Evolutionary conservation across 2,888 invertebrate species (phyloP), one percentile per base, ranked within the genome.

Genomic region (Bombyx huttoni): DNA sequence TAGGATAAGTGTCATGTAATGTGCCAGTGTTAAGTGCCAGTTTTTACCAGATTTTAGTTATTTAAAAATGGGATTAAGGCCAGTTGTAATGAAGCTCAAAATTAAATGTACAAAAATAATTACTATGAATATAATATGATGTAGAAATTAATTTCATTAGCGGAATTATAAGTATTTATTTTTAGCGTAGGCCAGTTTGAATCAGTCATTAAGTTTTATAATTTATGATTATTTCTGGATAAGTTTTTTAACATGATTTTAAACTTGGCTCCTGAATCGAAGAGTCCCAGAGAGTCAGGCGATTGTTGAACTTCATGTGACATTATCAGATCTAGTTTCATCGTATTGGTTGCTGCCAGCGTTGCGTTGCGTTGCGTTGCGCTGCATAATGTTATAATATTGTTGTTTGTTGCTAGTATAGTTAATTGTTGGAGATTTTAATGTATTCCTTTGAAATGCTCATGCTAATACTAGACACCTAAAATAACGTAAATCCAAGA

Each of bases 61-160:
- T 67, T 69, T 52, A 58, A 67, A 57, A 65, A 74, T 78, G 82
- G 86, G 86, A 84, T 81, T 63, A 68, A 68, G 87, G 87, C 87
- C 87, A 87, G 87, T 87, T 68, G 61, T 75, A 70, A 70, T 61
- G 74, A 85, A 77, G 84, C 86, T 86, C 86, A 82, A 87, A 86
- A 85, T 85, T 64, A 64, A 63, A 69, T 81, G 81, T 83, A 82
- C 81, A 82, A 81, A 81, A 69, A 62, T 69, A 65, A 61, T 61
- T 63, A 69, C 63, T 62, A 57, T 64, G 40, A 10, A 12, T 40
- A 24, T 24, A 24, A 3, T 24, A 24, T 24, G 24, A 24, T 78
- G 76, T 78, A 76, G 65, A 63, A 69, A 61, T 56, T 60, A 62
- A 55, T 69, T 64, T 64, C 53, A 40, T 64, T 70, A 66, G 64